Base-by-base conservation (phyloP, 2,113 vertebrate species). In the Campylomormyrus tamandua region DNA sequence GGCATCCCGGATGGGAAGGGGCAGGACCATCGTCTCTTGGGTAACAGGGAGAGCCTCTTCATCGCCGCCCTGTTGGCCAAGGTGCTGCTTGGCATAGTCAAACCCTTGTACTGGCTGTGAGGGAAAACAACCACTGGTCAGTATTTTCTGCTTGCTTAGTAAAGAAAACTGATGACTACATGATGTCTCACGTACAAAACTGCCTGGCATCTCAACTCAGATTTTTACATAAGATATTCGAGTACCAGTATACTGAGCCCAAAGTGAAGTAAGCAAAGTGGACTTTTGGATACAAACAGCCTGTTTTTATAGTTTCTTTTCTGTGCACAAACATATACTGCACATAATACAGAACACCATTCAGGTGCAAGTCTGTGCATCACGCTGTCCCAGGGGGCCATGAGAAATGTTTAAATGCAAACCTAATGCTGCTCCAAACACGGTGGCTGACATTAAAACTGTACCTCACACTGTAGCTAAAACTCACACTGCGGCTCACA, bases 1-100 rank as follows among this genome's bases (percentile, higher is more conserved):
- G 13, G 96, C 94, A 88, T 99, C 98, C 93, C 97, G 95, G 88
- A 97, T 95, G 83, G 98, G 96, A 46, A 98, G 95, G 0, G 98
- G 97, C 91, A 98, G 95, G 89, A 99, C 95, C 8, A 98, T 96
- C 0, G 98, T 98, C 91, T 98, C 98, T 93, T 99, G 97, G 87
- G 97, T 98, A 91, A 96, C 97, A 27, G 97, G 97, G 87, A 98
- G 94, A 90, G 96, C 96, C 91, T 99, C 98, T 90, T 98, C 98
- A 35, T 99, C 98, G 0, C 97, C 97, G 85, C 98, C 98, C 94
- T 98, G 98, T 93, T 98, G 98, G 89, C 98, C 98, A 93, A 99
- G 94, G 93, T 99, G 98, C 90, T 99, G 98, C 93, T 99, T 99
- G 92, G 98, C 98, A 88, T 99, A 99, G 94, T 99, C 98, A 92